Evolutionary conservation across 2,113 vertebrate genomes (phyloP).

Genomic region (Sapajus apella): DNA sequence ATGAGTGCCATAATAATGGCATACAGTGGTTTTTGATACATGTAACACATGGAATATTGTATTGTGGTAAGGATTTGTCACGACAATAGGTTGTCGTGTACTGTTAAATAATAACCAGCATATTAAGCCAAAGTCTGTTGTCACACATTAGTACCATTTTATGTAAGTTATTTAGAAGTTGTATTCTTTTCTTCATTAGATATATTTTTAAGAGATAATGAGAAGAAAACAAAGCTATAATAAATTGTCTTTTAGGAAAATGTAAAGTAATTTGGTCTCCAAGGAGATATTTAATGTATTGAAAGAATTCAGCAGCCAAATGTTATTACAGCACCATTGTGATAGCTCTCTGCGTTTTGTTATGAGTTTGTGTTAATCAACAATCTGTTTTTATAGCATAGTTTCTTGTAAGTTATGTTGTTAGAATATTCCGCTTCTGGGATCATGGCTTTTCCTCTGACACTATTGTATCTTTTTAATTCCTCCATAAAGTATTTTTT

Average conservation of each 20-base stretch:
- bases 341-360: conserved; percentile 71
- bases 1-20: conserved; percentile 58
- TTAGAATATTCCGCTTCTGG: conserved; percentile 76
- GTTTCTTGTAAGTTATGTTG: conserved; percentile 77
- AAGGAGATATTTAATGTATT: conserved; percentile 80
- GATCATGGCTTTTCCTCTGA: conserved; percentile 78
- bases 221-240: conserved; percentile 80
- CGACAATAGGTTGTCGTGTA: conserved; percentile 23
- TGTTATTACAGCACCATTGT: conserved; percentile 72
- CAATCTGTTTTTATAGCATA: conserved; percentile 79
- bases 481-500: conserved; percentile 79
- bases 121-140: conserved; percentile 62
- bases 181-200: conserved; percentile 72
- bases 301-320: conserved; percentile 76
- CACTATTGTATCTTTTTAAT: conserved; percentile 78
- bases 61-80: conserved; percentile 40
- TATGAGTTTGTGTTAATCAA: conserved; percentile 81
- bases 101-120: conserved; percentile 67
- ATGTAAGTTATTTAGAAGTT: conserved; percentile 77
- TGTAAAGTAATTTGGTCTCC: conserved; percentile 79
- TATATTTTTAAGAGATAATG: conserved; percentile 80
- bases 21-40: conserved; percentile 57
- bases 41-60: conserved; percentile 11
- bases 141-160: conserved; percentile 63
- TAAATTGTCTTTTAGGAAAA: conserved; percentile 82